Conservation (phyloP, 2,888 invertebrate species). For the Branchipolynoe longqiensis region DNA sequence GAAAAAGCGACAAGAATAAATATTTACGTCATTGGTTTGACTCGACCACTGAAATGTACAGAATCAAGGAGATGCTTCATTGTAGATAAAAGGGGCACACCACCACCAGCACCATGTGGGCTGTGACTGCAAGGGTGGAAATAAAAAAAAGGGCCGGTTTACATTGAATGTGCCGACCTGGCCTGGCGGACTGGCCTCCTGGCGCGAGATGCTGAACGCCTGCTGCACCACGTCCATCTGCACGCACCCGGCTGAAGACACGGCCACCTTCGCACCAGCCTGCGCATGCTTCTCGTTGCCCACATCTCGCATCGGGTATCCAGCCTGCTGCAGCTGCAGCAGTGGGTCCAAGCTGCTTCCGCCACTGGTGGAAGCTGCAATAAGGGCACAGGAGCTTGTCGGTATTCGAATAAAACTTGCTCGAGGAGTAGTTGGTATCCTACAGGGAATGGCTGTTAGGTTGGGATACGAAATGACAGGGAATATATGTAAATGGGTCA, state of each 20-base stretch:
- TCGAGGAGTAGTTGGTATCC: too few relatives aligned
- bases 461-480: too few relatives aligned
- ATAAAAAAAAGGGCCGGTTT: conserved; percentile 50
- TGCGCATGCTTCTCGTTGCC: conserved; percentile 8
- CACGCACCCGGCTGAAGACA: conserved; percentile 52
- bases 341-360: conserved; percentile 5
- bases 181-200: conserved; percentile 70
- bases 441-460: too few relatives aligned
- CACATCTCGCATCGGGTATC: conserved; percentile 53
- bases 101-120: too few relatives aligned
- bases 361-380: not conserved
- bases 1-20: too few relatives aligned
- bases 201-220: conserved; percentile 68
- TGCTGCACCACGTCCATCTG: conserved; percentile 72
- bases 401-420: too few relatives aligned
- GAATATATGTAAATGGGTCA: too few relatives aligned
- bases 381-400: too few relatives aligned
- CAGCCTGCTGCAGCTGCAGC: conserved; percentile 42
- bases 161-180: conserved; percentile 68
- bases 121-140: too few relatives aligned
- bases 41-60: not conserved
- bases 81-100: too few relatives aligned
- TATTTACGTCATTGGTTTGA: too few relatives aligned
- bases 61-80: not conserved
- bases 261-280: not conserved